These are phyloP conservation scores for Sapayoa aenigma DNA, from an alignment of 2,113 vertebrate genomes.

Conservation along the genomic window DNA sequence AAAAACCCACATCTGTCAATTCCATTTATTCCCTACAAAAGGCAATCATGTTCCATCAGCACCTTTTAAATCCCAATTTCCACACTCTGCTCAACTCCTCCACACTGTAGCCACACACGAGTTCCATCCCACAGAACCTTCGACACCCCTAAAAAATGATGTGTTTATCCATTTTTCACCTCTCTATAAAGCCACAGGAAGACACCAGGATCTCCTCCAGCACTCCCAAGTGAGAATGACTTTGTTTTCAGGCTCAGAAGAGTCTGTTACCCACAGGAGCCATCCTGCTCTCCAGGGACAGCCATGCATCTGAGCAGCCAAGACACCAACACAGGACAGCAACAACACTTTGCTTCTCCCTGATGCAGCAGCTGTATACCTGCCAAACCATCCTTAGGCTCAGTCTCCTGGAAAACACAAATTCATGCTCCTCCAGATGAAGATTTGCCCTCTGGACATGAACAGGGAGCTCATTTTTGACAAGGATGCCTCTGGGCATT, in stretches of 20 bases:
- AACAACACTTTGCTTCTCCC: not conserved
- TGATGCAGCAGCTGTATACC: rapidly evolving
- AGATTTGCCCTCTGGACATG: not conserved
- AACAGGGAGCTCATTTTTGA: not conserved
- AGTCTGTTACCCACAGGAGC: not conserved
- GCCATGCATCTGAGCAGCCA: not conserved
- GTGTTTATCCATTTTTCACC: rapidly evolving
- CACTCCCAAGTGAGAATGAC: not conserved
- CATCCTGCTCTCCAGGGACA: not conserved
- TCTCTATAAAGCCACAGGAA: not conserved
- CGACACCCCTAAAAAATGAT: rapidly evolving
- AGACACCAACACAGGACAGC: not conserved
- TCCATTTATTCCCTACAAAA: not conserved
- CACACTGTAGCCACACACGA: rapidly evolving
- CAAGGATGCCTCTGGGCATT: not conserved
- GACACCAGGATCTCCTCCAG: not conserved
- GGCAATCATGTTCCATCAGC: not conserved
- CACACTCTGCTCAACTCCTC: not conserved
- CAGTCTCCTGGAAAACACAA: not conserved
- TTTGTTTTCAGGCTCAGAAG: not conserved
- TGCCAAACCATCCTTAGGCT: not conserved
- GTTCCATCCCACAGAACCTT: not conserved
- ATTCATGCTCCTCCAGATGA: not conserved
- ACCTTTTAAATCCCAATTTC: not conserved
- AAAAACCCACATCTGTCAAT: not conserved